Percentiles rank a stretch among this genome's conserved stretches.
These are phyloP conservation scores for Alligator sinensis DNA, from an alignment of 2,113 vertebrate genomes.

Conservation along the genomic window DNA sequence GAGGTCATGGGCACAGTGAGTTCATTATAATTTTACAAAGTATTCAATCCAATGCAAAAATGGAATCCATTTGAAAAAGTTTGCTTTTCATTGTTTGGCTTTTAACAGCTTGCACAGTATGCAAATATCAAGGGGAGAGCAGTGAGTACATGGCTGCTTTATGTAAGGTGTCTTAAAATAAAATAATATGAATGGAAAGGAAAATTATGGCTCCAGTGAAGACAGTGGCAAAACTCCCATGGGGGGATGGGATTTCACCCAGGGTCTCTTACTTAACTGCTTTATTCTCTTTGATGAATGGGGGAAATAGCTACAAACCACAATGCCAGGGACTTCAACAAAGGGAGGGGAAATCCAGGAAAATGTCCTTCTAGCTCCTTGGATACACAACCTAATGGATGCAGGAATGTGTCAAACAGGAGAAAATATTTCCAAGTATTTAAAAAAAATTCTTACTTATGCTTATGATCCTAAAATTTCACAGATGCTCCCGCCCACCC, in stretches of 20 bases:
- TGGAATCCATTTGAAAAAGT: neutral
- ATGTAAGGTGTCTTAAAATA: neutral
- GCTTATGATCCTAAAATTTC: neutral
- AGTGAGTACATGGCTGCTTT: neutral
- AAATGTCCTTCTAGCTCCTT: neutral
- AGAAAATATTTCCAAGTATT: neutral
- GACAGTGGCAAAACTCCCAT: rapidly evolving
- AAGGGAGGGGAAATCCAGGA: neutral
- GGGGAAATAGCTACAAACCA: neutral
- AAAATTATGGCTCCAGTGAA: neutral
- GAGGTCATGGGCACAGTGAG: neutral
- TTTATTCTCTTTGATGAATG: neutral
- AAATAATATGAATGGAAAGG: rapidly evolving
- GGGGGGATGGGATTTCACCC: neutral
- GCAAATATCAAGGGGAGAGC: neutral
- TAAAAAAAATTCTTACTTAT: neutral
- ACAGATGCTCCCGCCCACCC: rapidly evolving
- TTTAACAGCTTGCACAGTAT: neutral
- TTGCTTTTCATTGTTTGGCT: rapidly evolving
- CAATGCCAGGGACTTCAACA: neutral
- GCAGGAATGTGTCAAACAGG: neutral
- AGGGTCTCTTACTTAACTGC: neutral
- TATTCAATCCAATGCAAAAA: neutral
- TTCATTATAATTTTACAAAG: neutral
- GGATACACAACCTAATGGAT: neutral